These are phyloP conservation scores for Tetragonula carbonaria DNA, from an alignment of 2,888 invertebrate genomes.

Conservation along the genomic window DNA sequence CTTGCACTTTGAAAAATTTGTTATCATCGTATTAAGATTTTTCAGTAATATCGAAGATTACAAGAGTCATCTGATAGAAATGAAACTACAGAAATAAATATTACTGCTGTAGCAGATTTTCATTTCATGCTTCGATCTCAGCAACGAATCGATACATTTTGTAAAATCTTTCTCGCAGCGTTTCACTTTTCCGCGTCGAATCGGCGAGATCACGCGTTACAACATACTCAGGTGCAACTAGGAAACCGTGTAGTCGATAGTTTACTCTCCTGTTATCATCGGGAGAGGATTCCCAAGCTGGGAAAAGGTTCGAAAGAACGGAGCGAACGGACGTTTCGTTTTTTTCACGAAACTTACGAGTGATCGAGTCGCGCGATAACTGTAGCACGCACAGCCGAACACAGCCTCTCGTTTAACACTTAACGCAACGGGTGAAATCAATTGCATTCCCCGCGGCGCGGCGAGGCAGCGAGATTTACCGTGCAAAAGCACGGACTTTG, in stretches of 20 bases:
- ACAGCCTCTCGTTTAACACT: slow-evolving; percentile 43
- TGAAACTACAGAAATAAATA: too few species aligned
- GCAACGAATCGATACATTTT: too few species aligned
- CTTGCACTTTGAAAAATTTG: too few species aligned
- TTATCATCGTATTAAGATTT: too few species aligned
- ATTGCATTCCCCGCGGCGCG: slow-evolving; percentile 54
- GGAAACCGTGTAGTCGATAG: neutral
- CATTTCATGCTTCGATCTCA: too few species aligned
- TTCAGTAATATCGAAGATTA: too few species aligned
- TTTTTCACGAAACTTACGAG: slow-evolving; percentile 5
- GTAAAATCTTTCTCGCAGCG: too few species aligned
- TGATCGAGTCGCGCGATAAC: slow-evolving; percentile 32
- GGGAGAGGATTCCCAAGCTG: slow-evolving; percentile 17
- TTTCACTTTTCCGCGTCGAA: too few species aligned
- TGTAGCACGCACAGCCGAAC: slow-evolving; percentile 8
- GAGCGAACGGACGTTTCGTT: slow-evolving; percentile 34
- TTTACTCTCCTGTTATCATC: neutral
- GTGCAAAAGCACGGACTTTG: slow-evolving; percentile 32
- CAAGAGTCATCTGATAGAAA: too few species aligned
- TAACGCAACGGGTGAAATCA: slow-evolving; percentile 49
- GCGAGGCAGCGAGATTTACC: slow-evolving; percentile 57
- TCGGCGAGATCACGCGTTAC: too few species aligned
- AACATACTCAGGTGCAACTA: too few species aligned
- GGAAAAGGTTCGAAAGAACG: slow-evolving; percentile 35
- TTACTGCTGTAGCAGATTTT: too few species aligned